Evolutionary conservation across 2,113 vertebrate species (phyloP), one percentile per base, ranked within the genome.

Genomic region (Hyperopisus bebe): DNA sequence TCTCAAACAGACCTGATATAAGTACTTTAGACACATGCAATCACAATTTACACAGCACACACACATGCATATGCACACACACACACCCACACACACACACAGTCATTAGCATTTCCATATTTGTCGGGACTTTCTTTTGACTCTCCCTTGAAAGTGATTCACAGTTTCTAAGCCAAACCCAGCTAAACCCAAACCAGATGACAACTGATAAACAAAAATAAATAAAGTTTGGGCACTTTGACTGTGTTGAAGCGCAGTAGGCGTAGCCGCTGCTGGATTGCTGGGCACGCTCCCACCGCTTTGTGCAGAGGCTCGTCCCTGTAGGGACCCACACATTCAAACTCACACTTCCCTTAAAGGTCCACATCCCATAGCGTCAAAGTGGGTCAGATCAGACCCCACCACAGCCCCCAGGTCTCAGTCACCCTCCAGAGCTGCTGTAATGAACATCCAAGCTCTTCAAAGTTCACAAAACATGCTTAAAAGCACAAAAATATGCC

Each of bases 1-100:
- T 99, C 98, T 94, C 99, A 98, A 35, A 98, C 98, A 0, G 99
- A 96, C 92, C 17, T 42, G 74, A 80, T 80, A 66, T 27, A 31
- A 70, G 9, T 70, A 31, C 62, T 31, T 99, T 97, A 13, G 98
- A 99, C 84, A 99, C 98, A 44, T 44, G 8, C 15, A 82, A 31
- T 70, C 62, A 27, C 27, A 31, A 27, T 70, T 70, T 70, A 31
- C 62, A 31, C n/a, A 70, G 27, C 77, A 82, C 39, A 42, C 74
- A 80, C 35, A 82, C 13, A 82, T 5, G 8, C 74, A 80, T 3
- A 39, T 1, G 3, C 74, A 39, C 99, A 96, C 92, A 99, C 98
- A 11, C 97, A 99, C 84, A 99, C 98, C 11, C 39, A 10, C 35
- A n/a, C 42, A 9, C 19, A 21, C 80, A 83, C 39, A 46, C 82